Conservation (phyloP, 2,113 vertebrate genomes). For the Sorex araneus region DNA sequence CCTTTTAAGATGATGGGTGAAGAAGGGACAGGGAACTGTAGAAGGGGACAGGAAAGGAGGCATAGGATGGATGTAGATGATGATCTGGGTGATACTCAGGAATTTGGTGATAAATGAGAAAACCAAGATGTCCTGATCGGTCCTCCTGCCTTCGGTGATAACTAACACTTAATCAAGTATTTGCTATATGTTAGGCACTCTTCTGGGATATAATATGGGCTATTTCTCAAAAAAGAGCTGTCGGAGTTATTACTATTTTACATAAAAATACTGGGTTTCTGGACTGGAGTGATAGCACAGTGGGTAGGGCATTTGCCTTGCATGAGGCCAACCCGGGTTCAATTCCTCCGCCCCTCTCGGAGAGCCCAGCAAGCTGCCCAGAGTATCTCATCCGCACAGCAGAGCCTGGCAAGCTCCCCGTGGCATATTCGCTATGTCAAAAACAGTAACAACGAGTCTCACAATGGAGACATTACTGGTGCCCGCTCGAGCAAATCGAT, state of each 20-base stretch:
- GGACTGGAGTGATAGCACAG: too few relatives aligned
- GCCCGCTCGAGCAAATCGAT: too few relatives aligned
- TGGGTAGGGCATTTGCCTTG: too few relatives aligned
- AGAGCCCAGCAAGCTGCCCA: too few relatives aligned
- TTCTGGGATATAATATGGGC: background rate
- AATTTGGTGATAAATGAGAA: slow-evolving; percentile 35
- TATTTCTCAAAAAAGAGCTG: slow-evolving; percentile 35
- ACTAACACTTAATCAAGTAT: background rate
- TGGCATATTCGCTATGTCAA: too few relatives aligned
- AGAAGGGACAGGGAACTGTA: background rate
- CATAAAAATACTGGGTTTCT: background rate
- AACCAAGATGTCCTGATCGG: background rate
- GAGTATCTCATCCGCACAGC: too few relatives aligned
- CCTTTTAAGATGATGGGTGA: background rate
- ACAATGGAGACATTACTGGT: too few relatives aligned
- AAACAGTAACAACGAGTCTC: too few relatives aligned
- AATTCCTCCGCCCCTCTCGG: too few relatives aligned
- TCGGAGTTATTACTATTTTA: slow-evolving; percentile 7
- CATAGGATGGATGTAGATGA: background rate
- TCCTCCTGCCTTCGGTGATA: background rate
- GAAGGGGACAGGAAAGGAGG: background rate
- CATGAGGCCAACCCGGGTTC: too few relatives aligned
- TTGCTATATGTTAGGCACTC: background rate
- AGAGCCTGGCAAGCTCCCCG: too few relatives aligned
- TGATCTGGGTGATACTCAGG: slow-evolving; percentile 12